phyloP scores from a whole-genome alignment of 1,140 invertebrate genomes.

The Holotrichia oblita region DNA sequence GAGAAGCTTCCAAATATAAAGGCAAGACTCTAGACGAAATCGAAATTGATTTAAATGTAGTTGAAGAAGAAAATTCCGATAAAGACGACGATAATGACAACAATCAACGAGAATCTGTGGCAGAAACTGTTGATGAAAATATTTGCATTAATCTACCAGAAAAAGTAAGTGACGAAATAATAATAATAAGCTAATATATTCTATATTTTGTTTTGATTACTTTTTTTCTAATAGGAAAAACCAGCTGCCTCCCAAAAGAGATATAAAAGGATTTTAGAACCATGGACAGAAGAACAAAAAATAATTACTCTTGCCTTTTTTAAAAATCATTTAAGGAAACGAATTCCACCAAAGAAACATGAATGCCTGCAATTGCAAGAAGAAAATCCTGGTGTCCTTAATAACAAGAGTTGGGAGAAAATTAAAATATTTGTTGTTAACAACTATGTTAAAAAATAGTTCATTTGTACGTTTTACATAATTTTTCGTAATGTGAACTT shows the following conservation, averaged over 20 bases:
- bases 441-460: slow-evolving; percentile 5
- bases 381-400: slow-evolving; percentile 34
- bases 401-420: slow-evolving; percentile 40
- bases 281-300: slow-evolving; percentile 8
- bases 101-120: not conserved
- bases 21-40: slow-evolving; percentile 57
- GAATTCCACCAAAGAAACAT: slow-evolving; percentile 44
- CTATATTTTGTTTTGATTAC: too few relatives aligned
- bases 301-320: slow-evolving; percentile 43
- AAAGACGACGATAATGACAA: not conserved
- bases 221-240: too few relatives aligned
- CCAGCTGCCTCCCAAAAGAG: too few relatives aligned
- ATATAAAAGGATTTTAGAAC: slow-evolving; percentile 22
- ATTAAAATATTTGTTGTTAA: slow-evolving; percentile 41
- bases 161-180: not conserved
- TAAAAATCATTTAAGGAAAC: slow-evolving; percentile 47
- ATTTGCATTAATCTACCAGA: not conserved
- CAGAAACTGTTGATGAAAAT: not conserved
- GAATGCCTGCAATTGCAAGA: slow-evolving; percentile 45
- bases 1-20: slow-evolving; percentile 52
- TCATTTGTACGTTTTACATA: too few relatives aligned
- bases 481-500: too few relatives aligned
- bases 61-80: slow-evolving; percentile 27
- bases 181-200: too few relatives aligned
- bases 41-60: slow-evolving; percentile 48